Base-by-base conservation (phyloP, 2,888 invertebrate species). In the Temnothorax unifasciatus region DNA sequence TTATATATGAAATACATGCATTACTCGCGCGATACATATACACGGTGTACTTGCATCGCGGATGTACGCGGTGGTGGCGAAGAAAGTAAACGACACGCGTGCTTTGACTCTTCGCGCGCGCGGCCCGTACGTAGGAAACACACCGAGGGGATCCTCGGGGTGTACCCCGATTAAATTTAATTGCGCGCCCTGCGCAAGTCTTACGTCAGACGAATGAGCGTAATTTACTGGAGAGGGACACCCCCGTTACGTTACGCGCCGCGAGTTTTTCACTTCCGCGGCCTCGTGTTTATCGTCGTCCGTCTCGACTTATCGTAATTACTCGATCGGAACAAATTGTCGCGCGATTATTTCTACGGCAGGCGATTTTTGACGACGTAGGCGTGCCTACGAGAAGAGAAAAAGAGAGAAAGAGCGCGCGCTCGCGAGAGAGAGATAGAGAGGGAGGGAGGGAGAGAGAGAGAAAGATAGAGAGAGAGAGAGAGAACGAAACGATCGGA, bases 1-100 rank as follows among this genome's bases (percentile, higher is more conserved):
- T 84, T 91, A 89, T 89, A 88, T 91, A 88, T 71, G 59, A 81
- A 71, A 81, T 91, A 91, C 87, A 90, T 87, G 87, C 90, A 90
- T 90, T 91, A 90, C 89, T 89, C 90, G 87, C 88, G 87, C 86
- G 88, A 88, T 90, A 90, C 83, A 87, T 90, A 86, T 87, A 88
- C 87, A 87, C 76, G 75, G 76, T 85, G 85, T 87, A 89, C 87
- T 87, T 87, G 87, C 87, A 34, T 34, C 89, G 87, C 86, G 85
- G 86, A 89, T 90, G 88, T 90, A 90, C 88, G 83, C 87, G 88
- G 89, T 90, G 91, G 86, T 86, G 59, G 71, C 13, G 71, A 87
- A 89, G 88, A 90, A 92, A 88, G 87, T 84, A 81, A 86, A 84
- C 84, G 82, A 85, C 73, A 77, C 82, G 63, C 66, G 47, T 73